phyloP scores from a whole-genome alignment of 1,140 invertebrate species.

The Drosophila santomea region DNA sequence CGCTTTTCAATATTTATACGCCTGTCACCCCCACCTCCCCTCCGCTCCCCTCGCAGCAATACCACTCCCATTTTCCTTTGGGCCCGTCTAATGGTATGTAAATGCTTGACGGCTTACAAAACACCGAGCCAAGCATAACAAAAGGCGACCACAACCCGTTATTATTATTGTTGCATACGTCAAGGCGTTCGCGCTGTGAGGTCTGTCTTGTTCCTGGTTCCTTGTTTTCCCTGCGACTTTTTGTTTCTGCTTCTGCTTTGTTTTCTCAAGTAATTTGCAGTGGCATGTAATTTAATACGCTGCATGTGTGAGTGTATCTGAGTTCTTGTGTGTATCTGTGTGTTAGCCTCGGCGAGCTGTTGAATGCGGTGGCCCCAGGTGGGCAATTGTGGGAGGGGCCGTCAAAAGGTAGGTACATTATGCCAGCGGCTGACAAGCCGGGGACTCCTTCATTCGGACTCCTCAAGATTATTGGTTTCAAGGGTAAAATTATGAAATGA shows the following conservation, averaged over 20 bases:
- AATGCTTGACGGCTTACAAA: conserved; percentile 64
- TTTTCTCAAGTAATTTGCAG: conserved; percentile 64
- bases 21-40: conserved; percentile 10
- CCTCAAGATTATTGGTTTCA: conserved; percentile 59
- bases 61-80: background rate
- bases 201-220: conserved; percentile 42
- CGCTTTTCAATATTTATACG: conserved; percentile 67
- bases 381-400: conserved; percentile 9
- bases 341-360: conserved; percentile 27
- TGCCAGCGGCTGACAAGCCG: conserved; percentile 41
- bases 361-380: conserved; percentile 53
- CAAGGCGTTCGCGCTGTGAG: conserved; percentile 38
- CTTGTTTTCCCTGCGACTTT: conserved; percentile 30
- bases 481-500: conserved; percentile 65
- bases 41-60: too few species aligned
- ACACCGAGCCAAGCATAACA: conserved; percentile 42
- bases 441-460: conserved; percentile 27
- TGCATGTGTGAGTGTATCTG: conserved; percentile 19
- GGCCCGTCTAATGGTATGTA: conserved; percentile 57
- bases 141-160: conserved; percentile 59
- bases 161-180: conserved; percentile 67
- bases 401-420: conserved; percentile 54
- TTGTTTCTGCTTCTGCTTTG: conserved; percentile 37
- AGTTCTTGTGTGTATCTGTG: background rate
- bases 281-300: conserved; percentile 58